Evolutionary conservation across 2,888 invertebrate genomes (phyloP).

Genomic region (Agonum fuliginosum): DNA sequence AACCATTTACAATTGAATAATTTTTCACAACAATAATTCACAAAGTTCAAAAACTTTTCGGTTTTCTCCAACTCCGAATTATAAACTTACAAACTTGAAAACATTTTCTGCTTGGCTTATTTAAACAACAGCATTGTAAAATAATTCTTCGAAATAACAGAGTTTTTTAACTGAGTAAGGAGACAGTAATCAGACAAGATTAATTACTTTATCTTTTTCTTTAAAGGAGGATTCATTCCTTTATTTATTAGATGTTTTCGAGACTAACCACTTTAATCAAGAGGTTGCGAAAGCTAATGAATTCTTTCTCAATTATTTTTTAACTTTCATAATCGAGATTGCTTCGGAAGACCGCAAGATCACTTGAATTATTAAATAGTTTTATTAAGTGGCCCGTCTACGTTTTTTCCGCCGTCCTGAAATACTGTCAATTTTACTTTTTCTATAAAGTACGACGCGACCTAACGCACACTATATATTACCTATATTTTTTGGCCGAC

Average conservation of each 20-base stretch:
- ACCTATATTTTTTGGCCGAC: too few species aligned
- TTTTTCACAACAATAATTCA: constrained; percentile 26
- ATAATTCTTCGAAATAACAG: constrained; percentile 18
- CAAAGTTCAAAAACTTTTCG: constrained; percentile 39
- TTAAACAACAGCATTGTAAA: constrained; percentile 35
- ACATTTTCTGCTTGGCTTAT: constrained; percentile 45
- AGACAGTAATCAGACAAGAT: constrained; percentile 12
- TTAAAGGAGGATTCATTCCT: constrained; percentile 18
- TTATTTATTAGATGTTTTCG: constrained; percentile 17
- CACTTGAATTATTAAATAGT: too few species aligned
- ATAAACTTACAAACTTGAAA: constrained; percentile 42
- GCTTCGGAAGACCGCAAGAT: too few species aligned
- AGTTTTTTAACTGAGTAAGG: background rate
- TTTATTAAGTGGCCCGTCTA: too few species aligned
- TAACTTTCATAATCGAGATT: constrained; percentile 25
- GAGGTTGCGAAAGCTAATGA: constrained; percentile 29
- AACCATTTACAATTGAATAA: constrained; percentile 1
- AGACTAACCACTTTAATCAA: constrained; percentile 4
- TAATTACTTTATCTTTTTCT: constrained; percentile 33
- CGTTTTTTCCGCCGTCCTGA: too few species aligned
- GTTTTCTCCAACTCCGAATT: constrained; percentile 42
- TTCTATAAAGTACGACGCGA: too few species aligned
- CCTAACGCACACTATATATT: too few species aligned
- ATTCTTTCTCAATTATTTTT: constrained; percentile 22
- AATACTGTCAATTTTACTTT: too few species aligned